Percentiles rank a stretch among this genome's conserved stretches.
Conservation (phyloP, 2,797 vertebrate genomes). For the Sphenodon punctatus region DNA sequence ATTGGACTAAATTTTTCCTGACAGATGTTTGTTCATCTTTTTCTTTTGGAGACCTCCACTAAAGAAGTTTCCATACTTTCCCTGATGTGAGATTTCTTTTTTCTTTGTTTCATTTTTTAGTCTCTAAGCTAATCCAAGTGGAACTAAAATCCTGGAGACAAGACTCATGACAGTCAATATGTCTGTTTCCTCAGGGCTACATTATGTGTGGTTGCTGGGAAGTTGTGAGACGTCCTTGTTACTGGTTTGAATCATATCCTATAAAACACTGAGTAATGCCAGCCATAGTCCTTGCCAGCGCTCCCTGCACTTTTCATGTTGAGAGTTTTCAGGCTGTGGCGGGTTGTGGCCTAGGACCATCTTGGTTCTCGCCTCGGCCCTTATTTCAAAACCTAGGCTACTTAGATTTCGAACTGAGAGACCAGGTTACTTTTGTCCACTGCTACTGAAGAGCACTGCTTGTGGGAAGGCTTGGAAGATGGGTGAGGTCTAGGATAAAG, state of each 20-base stretch:
- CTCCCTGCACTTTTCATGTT: background rate
- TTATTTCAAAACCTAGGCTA: background rate
- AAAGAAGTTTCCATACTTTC: too few relatives aligned
- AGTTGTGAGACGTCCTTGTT: background rate
- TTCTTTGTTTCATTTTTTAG: background rate
- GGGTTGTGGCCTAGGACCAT: background rate
- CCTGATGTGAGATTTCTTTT: too few relatives aligned
- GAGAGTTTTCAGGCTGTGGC: background rate
- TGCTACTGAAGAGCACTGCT: background rate
- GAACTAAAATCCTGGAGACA: background rate
- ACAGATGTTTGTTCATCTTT: too few relatives aligned
- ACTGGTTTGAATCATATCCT: background rate
- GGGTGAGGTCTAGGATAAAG: background rate
- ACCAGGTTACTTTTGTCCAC: background rate
- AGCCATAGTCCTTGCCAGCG: background rate
- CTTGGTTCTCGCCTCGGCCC: background rate
- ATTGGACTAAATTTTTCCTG: too few relatives aligned
- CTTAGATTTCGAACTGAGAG: background rate
- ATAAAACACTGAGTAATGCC: background rate
- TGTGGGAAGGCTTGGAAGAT: background rate
- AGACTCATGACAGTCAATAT: background rate
- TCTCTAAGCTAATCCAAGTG: background rate
- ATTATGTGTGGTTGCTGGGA: background rate
- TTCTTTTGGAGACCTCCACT: too few relatives aligned
- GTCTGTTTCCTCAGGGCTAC: background rate